phyloP scores from a whole-genome alignment of 2,113 vertebrate genomes.

The Anguilla japonica region DNA sequence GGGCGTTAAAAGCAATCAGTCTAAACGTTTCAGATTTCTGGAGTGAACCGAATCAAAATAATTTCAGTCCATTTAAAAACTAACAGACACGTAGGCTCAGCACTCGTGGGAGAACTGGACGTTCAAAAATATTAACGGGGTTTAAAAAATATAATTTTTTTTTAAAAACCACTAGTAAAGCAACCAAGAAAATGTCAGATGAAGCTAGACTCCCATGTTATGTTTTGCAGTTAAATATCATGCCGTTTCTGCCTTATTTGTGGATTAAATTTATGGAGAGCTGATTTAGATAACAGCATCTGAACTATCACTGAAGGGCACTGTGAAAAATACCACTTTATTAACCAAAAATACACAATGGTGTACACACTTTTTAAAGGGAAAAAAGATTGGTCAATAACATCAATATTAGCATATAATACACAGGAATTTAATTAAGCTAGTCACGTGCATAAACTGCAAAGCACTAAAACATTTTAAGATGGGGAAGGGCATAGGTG shows the following conservation, averaged over 20 bases:
- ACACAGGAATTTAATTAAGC: conserved; percentile 11
- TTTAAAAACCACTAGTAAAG: neutral
- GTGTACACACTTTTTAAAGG: neutral
- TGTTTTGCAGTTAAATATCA: neutral
- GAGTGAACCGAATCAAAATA: neutral
- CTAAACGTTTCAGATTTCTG: neutral
- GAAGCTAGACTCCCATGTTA: neutral
- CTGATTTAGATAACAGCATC: too few relatives aligned
- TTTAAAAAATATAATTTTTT: too few relatives aligned
- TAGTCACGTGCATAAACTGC: conserved; percentile 39
- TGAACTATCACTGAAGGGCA: too few relatives aligned
- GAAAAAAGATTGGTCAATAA: neutral
- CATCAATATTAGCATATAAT: neutral
- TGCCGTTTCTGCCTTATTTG: neutral
- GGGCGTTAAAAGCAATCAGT: conserved; percentile 11
- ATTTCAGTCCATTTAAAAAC: neutral
- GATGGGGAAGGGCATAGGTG: conserved; percentile 62
- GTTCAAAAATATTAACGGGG: neutral
- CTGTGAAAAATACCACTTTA: too few relatives aligned
- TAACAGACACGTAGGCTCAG: neutral
- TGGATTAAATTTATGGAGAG: neutral
- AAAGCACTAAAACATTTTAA: conserved; percentile 48
- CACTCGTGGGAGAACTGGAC: neutral
- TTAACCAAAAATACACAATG: too few relatives aligned
- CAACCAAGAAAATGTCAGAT: neutral